These are phyloP conservation scores for Copsychus sechellarum DNA, from an alignment of 2,113 vertebrate genomes.

Conservation along the genomic window DNA sequence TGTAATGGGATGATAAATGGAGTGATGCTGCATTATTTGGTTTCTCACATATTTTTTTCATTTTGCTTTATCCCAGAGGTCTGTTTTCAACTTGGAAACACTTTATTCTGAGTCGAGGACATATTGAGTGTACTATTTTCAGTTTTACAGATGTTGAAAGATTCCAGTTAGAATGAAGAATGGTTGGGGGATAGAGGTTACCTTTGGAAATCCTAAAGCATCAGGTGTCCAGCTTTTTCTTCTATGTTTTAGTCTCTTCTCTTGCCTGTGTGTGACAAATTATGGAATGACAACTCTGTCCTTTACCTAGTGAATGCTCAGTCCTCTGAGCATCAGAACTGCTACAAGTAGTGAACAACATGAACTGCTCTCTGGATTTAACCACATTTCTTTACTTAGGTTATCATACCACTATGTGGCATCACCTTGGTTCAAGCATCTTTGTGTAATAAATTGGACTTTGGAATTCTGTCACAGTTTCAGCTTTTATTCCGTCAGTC, in stretches of 20 bases:
- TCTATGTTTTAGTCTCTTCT: background rate
- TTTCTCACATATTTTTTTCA: slow-evolving; percentile 23
- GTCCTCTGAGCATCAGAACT: background rate
- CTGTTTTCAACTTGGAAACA: slow-evolving; percentile 8
- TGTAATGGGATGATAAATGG: background rate
- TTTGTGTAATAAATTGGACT: background rate
- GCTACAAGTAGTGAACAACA: background rate
- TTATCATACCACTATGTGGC: background rate
- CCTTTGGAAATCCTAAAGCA: background rate
- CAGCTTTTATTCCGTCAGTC: background rate
- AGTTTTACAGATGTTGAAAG: background rate
- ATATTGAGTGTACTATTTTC: background rate
- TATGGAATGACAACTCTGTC: background rate
- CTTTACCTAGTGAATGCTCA: background rate
- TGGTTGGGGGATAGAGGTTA: background rate
- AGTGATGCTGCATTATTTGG: background rate
- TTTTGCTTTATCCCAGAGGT: slow-evolving; percentile 14
- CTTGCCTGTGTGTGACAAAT: background rate
- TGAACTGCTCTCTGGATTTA: background rate
- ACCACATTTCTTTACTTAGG: background rate
- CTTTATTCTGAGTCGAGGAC: background rate
- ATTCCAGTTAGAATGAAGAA: background rate
- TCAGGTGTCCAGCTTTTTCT: background rate
- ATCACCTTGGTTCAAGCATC: background rate
- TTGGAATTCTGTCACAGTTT: background rate